A percentile compares a stretch with the other conserved stretches of the same genome.
These are phyloP conservation scores for Dendrocincla tyrannina DNA, from an alignment of 2,797 vertebrate genomes.

Conservation along the genomic window DNA sequence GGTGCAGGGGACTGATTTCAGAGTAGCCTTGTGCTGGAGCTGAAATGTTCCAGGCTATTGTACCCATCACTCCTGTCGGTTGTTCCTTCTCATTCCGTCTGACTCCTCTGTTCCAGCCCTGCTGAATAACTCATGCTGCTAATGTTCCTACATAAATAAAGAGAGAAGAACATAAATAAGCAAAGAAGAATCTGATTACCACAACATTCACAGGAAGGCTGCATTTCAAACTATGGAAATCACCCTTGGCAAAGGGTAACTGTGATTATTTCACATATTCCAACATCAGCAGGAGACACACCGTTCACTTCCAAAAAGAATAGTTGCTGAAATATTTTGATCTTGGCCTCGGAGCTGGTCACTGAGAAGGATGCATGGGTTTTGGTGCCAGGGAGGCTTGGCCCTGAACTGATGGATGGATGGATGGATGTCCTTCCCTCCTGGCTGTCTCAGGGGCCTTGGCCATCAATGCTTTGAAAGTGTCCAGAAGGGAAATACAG, in stretches of 20 bases:
- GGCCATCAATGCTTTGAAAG: not conserved
- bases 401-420: not conserved
- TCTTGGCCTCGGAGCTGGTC: not conserved
- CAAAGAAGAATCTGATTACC: not conserved
- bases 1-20: not conserved
- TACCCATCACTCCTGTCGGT: accelerated
- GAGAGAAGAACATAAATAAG: not conserved
- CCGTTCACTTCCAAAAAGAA: not conserved
- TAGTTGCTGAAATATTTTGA: not conserved
- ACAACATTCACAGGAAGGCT: not conserved
- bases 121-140: not conserved
- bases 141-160: not conserved
- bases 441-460: not conserved
- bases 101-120: not conserved
- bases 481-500: not conserved
- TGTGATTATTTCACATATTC: not conserved
- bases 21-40: not conserved
- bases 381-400: not conserved
- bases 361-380: not conserved
- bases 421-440: not conserved
- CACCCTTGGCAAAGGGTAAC: not conserved
- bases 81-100: not conserved
- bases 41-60: not conserved
- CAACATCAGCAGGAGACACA: not conserved
- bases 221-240: not conserved